Base-by-base conservation (phyloP, 2,113 vertebrate species). In the Phaethornis superciliosus region DNA sequence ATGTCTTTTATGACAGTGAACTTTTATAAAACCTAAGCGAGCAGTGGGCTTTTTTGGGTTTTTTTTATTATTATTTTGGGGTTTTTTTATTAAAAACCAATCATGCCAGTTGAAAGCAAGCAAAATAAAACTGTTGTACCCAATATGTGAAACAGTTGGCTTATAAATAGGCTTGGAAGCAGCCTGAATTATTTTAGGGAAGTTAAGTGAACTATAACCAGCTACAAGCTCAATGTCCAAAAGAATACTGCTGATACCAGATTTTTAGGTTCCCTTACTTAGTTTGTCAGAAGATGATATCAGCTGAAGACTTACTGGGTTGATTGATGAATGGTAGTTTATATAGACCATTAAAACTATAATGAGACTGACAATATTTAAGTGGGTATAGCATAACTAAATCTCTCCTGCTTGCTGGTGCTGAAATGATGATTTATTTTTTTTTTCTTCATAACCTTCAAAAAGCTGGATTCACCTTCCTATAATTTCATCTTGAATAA, bases 141-240 rank as follows among this genome's bases (percentile, higher is more conserved):
- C 86, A 79, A 87, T 96, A 96, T 81, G 86, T 92, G 89, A 95
- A 97, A 81, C 75, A 59, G 64, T 92, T 95, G 83, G 81, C 93
- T 92, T 93, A 88, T 71, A 92, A 80, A 93, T 32, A 88, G 88
- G 7, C 85, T 96, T 97, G 97, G 96, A 98, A 97, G 58, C 24
- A 95, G 70, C 13, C 3, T 92, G 89, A 97, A 70, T 96, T 95
- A 96, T 91, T 98, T 98, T 97, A 97, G 88, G 96, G 95, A 97
- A 98, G 81, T 96, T 95, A 89, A 95, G 94, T 94, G 90, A 92
- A 92, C 93, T 94, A 87, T 56, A 96, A 94, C 85, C 88, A 97
- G 93, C 90, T 95, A 40, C 77, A 96, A 94, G 64, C 88, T 95
- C 91, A 93, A 85, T 76, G 95, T 94, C 87, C 89, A 93, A 95